Evolutionary conservation across 2,797 vertebrate species (phyloP), one percentile per base, ranked within the genome.

Genomic region (Dendrocincla tyrannina): DNA sequence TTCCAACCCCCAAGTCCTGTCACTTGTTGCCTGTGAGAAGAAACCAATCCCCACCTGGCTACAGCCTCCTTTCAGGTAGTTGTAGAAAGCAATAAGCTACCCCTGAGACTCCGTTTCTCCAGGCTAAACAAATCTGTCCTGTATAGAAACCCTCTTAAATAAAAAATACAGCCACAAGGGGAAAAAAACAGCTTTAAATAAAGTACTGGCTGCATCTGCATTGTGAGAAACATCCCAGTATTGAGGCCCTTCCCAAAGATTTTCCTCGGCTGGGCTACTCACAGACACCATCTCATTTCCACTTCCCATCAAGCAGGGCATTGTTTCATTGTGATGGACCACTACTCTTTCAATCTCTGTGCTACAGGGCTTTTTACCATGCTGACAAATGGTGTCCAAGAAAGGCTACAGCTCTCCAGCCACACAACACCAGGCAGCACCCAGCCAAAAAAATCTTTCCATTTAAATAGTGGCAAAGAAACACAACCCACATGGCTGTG

Each of bases 401-500:
- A 73, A 25, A 72, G 68, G 12, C 53, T n/a, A 8, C 41, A 64
- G 66, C 22, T 81, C 75, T 44, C 22, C 9, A 69, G 23, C 15
- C 19, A 11, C n/a, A 12, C 19, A 10, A 25, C 1, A 18, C 18
- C 27, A 46, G 30, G 8, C 6, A 68, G 13, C 0, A 5, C 7
- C 60, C 32, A 24, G 13, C 50, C 37, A n/a, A 7, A 47, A 66
- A n/a, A 56, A 50, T 1, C 14, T 82, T 82, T 20, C 4, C 0
- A 2, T 52, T 55, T 64, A 63, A 86, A 55, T 1, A 64, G 28
- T 5, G 17, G 3, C 14, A 58, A 32, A 68, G 62, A 53, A 64
- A 56, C 49, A 49, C 15, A 75, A 12, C 46, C 58, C 33, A 23
- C 5, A 4, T 6, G 30, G 5, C 41, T 41, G 32, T 27, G 68